Evolutionary conservation across 2,113 vertebrate genomes (phyloP), one percentile per base, ranked within the genome.

Genomic region (Rousettus leschenaultii): DNA sequence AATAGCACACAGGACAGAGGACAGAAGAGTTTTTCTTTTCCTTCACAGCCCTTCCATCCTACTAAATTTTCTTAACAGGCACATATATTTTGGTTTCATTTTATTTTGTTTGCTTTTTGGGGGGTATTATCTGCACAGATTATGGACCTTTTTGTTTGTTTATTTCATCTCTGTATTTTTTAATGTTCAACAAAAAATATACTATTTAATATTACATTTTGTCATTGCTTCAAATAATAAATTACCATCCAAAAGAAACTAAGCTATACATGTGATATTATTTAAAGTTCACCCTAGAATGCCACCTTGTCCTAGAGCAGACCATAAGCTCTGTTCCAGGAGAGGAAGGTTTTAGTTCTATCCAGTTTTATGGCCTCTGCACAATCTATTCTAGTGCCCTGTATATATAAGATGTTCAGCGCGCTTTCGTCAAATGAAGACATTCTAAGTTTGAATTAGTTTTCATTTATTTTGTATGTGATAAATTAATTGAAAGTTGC

Each of bases 351-450:
- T 26, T 79, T 43, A 40, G 9, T 71, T 73, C 24, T 55, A 14
- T 7, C 6, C 1, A 3, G 12, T 51, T 38, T 11, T 21, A 24
- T 6, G 33, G 33, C 2, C 2, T 4, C 16, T n/a, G 10, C 3
- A 63, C 11, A 73, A 70, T 2, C 51, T 63, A 10, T 28, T 45
- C 18, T 0, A 57, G 4, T 53, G 7, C 18, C 40, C 80, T 28
- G 14, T 0, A 7, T 63, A 1, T 14, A 38, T 30, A 82, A 71
- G 33, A 63, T 48, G 15, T 3, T 63, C 12, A 18, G 7, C 57
- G 13, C 30, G 66, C 65, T 16, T 75, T 71, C 15, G 0, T 85
- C 45, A 88, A 65, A 75, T 43, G 30, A 87, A 96, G 80, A 26
- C 3, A 57, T 65, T 59, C 75, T 65, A 71, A 74, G n/a, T 80